Percentiles rank a stretch among this genome's conserved stretches.
Conservation (phyloP, 2,797 vertebrate genomes). For the Acropternis orthonyx region DNA sequence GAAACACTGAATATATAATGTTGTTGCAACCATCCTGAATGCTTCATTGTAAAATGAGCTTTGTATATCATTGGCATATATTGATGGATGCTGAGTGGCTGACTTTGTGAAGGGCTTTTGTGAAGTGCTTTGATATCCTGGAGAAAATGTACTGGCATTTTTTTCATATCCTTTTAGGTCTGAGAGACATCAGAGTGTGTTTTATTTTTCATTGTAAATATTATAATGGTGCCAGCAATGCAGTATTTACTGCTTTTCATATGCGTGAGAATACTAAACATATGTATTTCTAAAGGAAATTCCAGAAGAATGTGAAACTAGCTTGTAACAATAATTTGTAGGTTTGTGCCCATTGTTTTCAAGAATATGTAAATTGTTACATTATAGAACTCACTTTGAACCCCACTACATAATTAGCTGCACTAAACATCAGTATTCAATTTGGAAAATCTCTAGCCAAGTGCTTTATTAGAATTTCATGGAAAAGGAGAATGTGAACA, state of each 20-base stretch:
- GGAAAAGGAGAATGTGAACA: slow-evolving; percentile 48
- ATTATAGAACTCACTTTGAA: slow-evolving; percentile 64
- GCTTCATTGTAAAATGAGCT: background rate
- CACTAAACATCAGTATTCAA: slow-evolving; percentile 67
- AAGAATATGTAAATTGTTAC: slow-evolving; percentile 56
- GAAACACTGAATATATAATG: background rate
- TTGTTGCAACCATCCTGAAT: background rate
- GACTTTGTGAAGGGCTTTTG: background rate
- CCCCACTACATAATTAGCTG: slow-evolving; percentile 50
- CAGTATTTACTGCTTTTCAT: slow-evolving; percentile 61
- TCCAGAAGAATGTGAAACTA: slow-evolving; percentile 56
- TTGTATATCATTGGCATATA: background rate
- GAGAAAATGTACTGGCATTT: background rate
- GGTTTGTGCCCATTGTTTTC: slow-evolving; percentile 64
- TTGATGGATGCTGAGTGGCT: background rate
- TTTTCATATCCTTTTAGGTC: background rate
- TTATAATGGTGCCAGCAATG: slow-evolving; percentile 12
- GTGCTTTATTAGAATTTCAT: slow-evolving; percentile 66
- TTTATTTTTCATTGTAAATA: slow-evolving; percentile 12
- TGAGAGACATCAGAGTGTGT: background rate
- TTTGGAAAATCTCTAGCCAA: slow-evolving; percentile 65
- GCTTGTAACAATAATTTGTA: slow-evolving; percentile 72
- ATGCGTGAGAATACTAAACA: slow-evolving; percentile 70
- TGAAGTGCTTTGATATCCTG: background rate
- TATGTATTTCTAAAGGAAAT: slow-evolving; percentile 68